Percentiles rank a stretch among this genome's conserved stretches.
phyloP scores from a whole-genome alignment of 2,797 vertebrate species.

The Tauraco hartlaubi region DNA sequence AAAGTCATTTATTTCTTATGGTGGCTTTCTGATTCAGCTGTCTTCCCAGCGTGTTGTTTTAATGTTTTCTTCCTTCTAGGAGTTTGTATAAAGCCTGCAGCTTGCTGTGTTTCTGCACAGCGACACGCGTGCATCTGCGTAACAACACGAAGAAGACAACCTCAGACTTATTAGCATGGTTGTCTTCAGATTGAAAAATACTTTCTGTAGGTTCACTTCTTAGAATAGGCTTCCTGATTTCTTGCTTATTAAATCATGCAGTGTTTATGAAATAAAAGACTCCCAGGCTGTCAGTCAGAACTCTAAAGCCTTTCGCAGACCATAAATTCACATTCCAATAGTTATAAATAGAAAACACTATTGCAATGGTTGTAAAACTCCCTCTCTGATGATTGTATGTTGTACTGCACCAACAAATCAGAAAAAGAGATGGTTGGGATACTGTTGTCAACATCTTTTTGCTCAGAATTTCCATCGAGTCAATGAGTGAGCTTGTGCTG shows the following conservation, averaged over 20 bases:
- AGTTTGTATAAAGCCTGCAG: not conserved
- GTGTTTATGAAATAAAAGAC: constrained; percentile 42
- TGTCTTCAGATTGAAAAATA: constrained; percentile 9
- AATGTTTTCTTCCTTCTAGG: not conserved
- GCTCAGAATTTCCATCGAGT: constrained; percentile 65
- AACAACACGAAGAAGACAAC: not conserved
- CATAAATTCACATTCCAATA: constrained; percentile 62
- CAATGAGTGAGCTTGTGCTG: constrained; percentile 62
- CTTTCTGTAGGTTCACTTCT: constrained; percentile 32
- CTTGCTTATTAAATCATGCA: constrained; percentile 50
- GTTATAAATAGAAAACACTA: constrained; percentile 51
- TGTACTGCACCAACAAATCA: constrained; percentile 46
- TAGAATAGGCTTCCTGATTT: constrained; percentile 32
- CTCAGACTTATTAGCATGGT: not conserved
- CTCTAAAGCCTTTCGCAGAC: constrained; percentile 43
- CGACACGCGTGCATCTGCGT: not conserved
- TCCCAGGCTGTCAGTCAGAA: constrained; percentile 58
- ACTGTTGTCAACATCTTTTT: constrained; percentile 64
- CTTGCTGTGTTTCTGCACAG: constrained; percentile 1
- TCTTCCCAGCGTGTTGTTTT: not conserved
- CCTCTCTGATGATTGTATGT: constrained; percentile 4
- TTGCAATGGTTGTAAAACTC: constrained; percentile 19
- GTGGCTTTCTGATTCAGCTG: constrained; percentile 21
- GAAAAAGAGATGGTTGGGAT: constrained; percentile 32
- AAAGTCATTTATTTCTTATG: constrained; percentile 2